Base-by-base conservation (phyloP, 2,888 invertebrate species). In the Ernsta delagoae region DNA sequence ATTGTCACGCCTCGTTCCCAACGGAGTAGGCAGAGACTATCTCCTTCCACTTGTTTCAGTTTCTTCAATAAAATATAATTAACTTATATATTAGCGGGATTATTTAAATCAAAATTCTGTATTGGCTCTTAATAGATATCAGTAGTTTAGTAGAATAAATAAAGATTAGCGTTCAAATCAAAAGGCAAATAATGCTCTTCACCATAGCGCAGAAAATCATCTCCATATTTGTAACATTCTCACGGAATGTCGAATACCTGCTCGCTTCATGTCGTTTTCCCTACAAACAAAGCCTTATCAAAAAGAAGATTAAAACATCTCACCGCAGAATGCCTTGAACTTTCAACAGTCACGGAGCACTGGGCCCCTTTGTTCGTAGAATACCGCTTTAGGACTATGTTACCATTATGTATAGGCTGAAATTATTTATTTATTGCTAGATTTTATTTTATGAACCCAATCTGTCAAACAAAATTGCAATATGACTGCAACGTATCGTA, bases 261-360 rank as follows among this genome's bases (percentile, higher is more conserved):
- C 11, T 43, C 12, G 9, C 11, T 43, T 43, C 11, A 59, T 54
- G 41, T 63, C 54, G 54, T 63, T 63, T 63, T 63, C 31, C 41
- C 41, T 63, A 54, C 41, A 53, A 53, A 63, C 31, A 54, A 54
- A 67, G 56, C 11, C 39, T 67, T 75, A 77, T 79, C 78, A 78
- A 79, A 81, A 81, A 80, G 78, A 75, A 76, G 82, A 82, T 82
- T 80, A 80, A 82, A 80, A 77, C 78, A 79, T 76, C 80, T 77
- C 66, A 77, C 76, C 77, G 72, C 80, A 74, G 73, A 77, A 70
- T 77, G 79, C 87, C 87, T 87, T 87, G 87, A 87, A 87, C 87
- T 87, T 87, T 87, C 72, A 71, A 76, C 71, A 83, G 80, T 83
- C 84, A 82, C 82, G 84, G 77, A 82, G 75, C 53, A 36, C 24